Conservation (phyloP, 64 coral and sea anemone genomes). For the Dendrophyllia cribrosa region DNA sequence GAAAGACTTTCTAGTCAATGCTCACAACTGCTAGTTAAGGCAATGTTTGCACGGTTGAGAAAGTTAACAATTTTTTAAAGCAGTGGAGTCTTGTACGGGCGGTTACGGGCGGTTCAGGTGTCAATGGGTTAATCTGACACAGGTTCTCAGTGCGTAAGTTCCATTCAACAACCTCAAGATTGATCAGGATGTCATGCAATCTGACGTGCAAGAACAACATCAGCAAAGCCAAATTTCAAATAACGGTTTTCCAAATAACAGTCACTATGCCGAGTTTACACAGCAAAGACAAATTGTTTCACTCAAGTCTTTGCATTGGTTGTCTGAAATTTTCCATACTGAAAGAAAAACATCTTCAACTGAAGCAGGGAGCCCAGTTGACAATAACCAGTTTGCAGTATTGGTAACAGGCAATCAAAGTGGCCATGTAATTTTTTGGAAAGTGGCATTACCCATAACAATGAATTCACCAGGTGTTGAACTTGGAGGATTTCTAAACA, state of each 20-base stretch:
- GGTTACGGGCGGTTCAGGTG: too few relatives aligned
- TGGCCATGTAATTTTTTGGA: constrained; percentile 39
- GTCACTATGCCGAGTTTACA: not conserved
- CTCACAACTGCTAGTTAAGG: too few relatives aligned
- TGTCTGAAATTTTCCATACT: constrained; percentile 9
- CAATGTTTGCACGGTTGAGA: too few relatives aligned
- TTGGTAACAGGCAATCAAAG: constrained; percentile 4
- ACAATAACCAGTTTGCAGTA: not conserved
- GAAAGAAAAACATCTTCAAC: not conserved
- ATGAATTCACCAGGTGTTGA: not conserved
- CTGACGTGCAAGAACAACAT: too few relatives aligned
- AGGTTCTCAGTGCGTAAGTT: constrained; percentile 19
- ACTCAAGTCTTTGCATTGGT: constrained; percentile 13
- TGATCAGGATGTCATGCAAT: not conserved
- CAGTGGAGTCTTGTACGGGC: too few relatives aligned
- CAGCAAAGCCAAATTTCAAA: not conserved
- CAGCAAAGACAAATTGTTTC: constrained; percentile 17
- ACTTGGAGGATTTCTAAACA: constrained; percentile 15
- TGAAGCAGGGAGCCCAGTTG: not conserved
- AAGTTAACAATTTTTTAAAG: too few relatives aligned
- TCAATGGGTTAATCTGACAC: constrained; percentile 57
- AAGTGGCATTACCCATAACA: not conserved
- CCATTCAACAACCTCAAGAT: constrained; percentile 29
- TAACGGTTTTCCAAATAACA: not conserved
- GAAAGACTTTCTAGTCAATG: too few relatives aligned